These are phyloP conservation scores for Steinernema carpocapsae DNA, from an alignment of 2,888 invertebrate genomes.

Conservation along the genomic window DNA sequence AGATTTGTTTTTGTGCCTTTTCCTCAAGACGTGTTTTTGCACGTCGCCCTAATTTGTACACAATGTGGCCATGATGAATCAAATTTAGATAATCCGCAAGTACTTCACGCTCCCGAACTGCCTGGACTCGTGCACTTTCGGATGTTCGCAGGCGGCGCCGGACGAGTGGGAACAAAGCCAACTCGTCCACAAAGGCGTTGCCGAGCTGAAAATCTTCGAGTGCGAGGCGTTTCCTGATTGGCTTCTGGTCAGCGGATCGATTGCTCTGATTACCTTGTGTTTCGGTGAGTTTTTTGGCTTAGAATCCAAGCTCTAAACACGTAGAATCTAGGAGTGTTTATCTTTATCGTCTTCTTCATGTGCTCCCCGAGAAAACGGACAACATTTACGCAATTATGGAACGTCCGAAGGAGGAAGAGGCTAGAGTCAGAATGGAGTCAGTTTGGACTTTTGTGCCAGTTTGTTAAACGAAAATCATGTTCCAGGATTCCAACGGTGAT, in stretches of 20 bases:
- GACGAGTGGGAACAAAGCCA: constrained; percentile 7
- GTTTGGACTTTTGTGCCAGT: no score
- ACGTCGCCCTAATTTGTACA: no score
- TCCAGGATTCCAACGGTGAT: constrained; percentile 1
- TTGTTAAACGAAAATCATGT: not conserved
- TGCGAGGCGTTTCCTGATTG: constrained; percentile 8
- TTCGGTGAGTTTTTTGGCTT: not conserved
- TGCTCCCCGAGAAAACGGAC: constrained; percentile 6
- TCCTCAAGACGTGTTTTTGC: no score
- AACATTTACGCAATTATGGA: constrained; percentile 11
- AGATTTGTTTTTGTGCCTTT: no score
- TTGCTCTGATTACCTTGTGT: not conserved
- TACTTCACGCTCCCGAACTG: not conserved
- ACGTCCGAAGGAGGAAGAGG: not conserved
- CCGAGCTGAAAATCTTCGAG: constrained; percentile 7
- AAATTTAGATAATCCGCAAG: not conserved
- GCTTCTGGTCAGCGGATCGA: constrained; percentile 1
- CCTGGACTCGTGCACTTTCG: not conserved
- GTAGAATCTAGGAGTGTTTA: not conserved
- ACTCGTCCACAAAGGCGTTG: not conserved
- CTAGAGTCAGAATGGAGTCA: not conserved
- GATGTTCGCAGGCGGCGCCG: not conserved
- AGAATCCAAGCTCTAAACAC: not conserved
- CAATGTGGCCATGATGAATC: no score
- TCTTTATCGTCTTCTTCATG: constrained; percentile 17